Evolutionary conservation across 2,113 vertebrate genomes (phyloP).

Genomic region (Nothoprocta perdicaria): DNA sequence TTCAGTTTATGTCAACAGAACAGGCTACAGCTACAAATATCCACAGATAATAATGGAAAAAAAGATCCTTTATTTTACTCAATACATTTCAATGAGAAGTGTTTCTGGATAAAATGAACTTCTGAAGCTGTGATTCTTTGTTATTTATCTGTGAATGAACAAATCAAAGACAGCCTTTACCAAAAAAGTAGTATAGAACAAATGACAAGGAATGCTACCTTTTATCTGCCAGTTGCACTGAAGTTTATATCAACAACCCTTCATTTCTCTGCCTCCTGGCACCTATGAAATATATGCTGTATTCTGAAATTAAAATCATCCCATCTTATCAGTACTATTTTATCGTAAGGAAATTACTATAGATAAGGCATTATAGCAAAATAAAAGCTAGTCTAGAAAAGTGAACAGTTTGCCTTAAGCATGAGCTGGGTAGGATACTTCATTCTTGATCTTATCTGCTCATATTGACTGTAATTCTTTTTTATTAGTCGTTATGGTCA

Average conservation of each 20-base stretch:
- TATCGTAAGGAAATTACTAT: not conserved
- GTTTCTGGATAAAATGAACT: not conserved
- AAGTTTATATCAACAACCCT: not conserved
- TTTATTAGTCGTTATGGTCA: not conserved
- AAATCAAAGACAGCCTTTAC: not conserved
- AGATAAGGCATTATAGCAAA: not conserved
- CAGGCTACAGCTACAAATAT: not conserved
- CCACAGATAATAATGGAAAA: not conserved
- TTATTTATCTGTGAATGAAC: not conserved
- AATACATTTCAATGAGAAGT: not conserved
- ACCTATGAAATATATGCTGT: not conserved
- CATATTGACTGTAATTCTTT: not conserved
- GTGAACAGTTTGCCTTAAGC: not conserved
- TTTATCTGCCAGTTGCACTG: not conserved
- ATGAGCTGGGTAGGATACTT: not conserved
- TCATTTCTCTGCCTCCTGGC: not conserved
- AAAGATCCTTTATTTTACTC: not conserved
- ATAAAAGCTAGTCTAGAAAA: not conserved
- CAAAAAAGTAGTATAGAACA: not conserved
- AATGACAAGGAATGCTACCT: not conserved
- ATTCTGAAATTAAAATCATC: not conserved
- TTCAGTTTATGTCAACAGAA: not conserved
- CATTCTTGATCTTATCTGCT: not conserved
- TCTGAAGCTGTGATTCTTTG: not conserved
- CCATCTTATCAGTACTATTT: not conserved